Base-by-base conservation (phyloP, 2,113 vertebrate genomes). In the Centrocercus urophasianus region DNA sequence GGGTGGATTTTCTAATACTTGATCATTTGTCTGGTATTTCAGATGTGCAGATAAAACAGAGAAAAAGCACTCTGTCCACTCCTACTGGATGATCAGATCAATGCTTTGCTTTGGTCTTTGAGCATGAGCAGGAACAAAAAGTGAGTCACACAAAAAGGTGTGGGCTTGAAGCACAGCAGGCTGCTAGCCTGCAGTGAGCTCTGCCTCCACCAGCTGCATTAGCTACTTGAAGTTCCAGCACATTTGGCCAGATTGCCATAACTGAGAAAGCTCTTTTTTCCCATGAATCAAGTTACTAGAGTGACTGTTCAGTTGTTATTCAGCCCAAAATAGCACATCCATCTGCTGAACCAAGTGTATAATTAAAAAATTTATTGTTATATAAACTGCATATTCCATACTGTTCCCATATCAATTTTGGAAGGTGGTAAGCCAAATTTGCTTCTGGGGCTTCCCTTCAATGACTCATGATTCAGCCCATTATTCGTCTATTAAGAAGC, bases 261-360 rank as follows among this genome's bases (percentile, higher is more conserved):
- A 86, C 60, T 34, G 30, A 64, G 77, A 93, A 81, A 81, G 50
- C 28, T 42, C 60, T 65, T 59, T 75, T 54, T n/a, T 32, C 43
- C 34, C 32, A 40, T 11, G 20, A 91, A 89, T n/a, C 60, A 88
- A 86, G 73, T 86, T 91, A 90, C 85, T 86, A 60, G 88, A 95
- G 72, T 73, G 77, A 94, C 88, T 80, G 79, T 86, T 94, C 88
- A 71, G 92, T 88, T 96, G 83, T 93, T 95, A 91, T 88, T 94
- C 79, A 81, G 64, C 88, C 83, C 52, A 88, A 93, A 94, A 95
- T 90, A 95, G 80, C 61, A 67, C 69, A 86, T 36, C 79, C 93
- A 95, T 95, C 93, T 93, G 88, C 83, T 93, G 67, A 93, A 95
- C 90, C 42, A 74, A 90, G 72, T 38, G 47, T 71, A 60, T 74